Percentiles rank a stretch among this genome's conserved stretches.
Evolutionary conservation across 2,113 vertebrate genomes (phyloP).

Genomic region (Eudorcas thomsonii): DNA sequence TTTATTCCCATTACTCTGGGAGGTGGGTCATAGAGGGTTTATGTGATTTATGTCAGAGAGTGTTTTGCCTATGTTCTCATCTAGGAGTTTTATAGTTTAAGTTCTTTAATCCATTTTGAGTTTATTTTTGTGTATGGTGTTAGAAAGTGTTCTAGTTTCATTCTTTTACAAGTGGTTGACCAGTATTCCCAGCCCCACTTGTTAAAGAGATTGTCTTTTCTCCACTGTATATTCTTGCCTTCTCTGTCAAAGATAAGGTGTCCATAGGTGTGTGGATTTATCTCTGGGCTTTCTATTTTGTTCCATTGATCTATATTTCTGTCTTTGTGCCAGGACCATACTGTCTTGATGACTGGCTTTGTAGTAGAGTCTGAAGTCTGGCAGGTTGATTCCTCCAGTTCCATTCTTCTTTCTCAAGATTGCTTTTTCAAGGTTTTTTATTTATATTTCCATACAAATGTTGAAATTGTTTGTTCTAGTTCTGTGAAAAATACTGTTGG

Average conservation of each 20-base stretch:
- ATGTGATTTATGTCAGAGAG: not conserved
- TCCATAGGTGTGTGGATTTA: not conserved
- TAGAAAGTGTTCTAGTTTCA: not conserved
- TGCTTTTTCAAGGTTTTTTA: not conserved
- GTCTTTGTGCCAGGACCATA: not conserved
- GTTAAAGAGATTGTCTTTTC: not conserved
- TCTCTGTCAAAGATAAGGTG: not conserved
- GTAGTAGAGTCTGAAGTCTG: not conserved
- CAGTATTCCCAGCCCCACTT: not conserved
- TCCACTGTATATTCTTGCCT: not conserved
- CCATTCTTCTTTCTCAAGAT: not conserved
- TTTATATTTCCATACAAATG: not conserved
- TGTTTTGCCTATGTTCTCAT: not conserved
- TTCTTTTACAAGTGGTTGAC: not conserved
- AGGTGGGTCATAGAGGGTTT: not conserved
- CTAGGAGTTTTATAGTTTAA: not conserved
- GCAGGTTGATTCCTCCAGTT: not conserved
- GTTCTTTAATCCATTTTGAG: not conserved
- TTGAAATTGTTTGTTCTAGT: not conserved
- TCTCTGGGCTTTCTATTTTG: not conserved
- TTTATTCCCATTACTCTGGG: not conserved
- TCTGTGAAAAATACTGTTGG: not conserved
- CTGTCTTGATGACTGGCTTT: not conserved
- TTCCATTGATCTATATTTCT: not conserved
- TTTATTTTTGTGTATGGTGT: not conserved